phyloP scores from a whole-genome alignment of 2,113 vertebrate species.

The Tylochromis polylepis region DNA sequence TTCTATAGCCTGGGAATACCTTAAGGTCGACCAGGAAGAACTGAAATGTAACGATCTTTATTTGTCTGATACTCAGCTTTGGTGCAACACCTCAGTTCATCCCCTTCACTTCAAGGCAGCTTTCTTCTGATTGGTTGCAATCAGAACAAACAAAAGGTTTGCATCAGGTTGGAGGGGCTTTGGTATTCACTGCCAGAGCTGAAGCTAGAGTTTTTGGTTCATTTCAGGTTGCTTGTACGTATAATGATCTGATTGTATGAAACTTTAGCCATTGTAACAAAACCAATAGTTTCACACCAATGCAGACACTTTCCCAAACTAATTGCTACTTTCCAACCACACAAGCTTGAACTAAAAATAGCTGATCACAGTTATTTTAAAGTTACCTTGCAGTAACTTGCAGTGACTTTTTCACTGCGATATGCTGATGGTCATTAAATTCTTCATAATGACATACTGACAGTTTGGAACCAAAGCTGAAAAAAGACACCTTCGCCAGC shows the following conservation, averaged over 20 bases:
- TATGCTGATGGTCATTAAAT: background rate
- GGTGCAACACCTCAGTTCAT: background rate
- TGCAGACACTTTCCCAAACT: background rate
- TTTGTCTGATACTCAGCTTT: background rate
- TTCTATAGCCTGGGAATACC: background rate
- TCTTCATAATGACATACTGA: background rate
- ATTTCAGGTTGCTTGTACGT: background rate
- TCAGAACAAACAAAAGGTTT: background rate
- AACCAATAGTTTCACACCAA: background rate
- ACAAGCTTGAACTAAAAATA: background rate
- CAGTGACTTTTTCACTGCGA: background rate
- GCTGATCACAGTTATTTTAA: background rate
- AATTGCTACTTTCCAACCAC: background rate
- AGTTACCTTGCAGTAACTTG: background rate
- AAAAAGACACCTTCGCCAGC: background rate
- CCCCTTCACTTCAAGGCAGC: background rate
- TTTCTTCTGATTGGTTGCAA: background rate
- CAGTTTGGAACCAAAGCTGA: background rate
- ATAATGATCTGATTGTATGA: background rate
- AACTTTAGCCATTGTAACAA: background rate
- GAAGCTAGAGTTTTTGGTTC: background rate
- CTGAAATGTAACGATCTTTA: background rate
- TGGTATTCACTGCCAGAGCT: background rate
- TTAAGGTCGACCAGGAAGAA: background rate
- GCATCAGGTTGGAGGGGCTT: background rate